These are phyloP conservation scores for Didymodactylos carnosus DNA, from an alignment of 2,888 invertebrate species.

Conservation along the genomic window DNA sequence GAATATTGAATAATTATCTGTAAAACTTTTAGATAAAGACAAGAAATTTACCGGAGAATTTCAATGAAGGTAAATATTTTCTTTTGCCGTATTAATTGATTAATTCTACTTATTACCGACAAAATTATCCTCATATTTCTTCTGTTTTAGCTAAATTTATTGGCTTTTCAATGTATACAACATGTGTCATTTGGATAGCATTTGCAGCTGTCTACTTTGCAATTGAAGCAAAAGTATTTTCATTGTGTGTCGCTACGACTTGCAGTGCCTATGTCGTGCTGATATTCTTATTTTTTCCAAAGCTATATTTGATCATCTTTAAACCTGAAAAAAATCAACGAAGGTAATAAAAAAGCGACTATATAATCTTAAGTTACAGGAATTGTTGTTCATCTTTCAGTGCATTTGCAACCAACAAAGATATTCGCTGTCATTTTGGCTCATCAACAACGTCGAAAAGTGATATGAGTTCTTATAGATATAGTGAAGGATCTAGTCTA, in stretches of 20 bases:
- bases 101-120: too few relatives aligned
- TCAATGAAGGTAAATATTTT: slow-evolving; percentile 57
- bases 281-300: slow-evolving; percentile 52
- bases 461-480: neutral
- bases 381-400: slow-evolving; percentile 21
- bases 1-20: slow-evolving; percentile 36
- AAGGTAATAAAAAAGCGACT: slow-evolving; percentile 19
- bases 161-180: slow-evolving; percentile 97
- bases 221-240: slow-evolving; percentile 43
- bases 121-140: too few relatives aligned
- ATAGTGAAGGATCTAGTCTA: neutral
- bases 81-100: too few relatives aligned
- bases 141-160: slow-evolving; percentile 42
- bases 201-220: slow-evolving; percentile 92
- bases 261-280: slow-evolving; percentile 52
- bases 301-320: slow-evolving; percentile 53
- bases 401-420: slow-evolving; percentile 50
- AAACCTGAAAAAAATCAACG: slow-evolving; percentile 56
- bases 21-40: slow-evolving; percentile 22
- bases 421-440: slow-evolving; percentile 51
- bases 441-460: neutral
- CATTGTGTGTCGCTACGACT: slow-evolving; percentile 50
- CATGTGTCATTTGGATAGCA: slow-evolving; percentile 89
- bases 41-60: slow-evolving; percentile 88
- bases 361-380: neutral